Base-by-base conservation (phyloP, 1,140 invertebrate species). In the Platyscapa corneri region DNA sequence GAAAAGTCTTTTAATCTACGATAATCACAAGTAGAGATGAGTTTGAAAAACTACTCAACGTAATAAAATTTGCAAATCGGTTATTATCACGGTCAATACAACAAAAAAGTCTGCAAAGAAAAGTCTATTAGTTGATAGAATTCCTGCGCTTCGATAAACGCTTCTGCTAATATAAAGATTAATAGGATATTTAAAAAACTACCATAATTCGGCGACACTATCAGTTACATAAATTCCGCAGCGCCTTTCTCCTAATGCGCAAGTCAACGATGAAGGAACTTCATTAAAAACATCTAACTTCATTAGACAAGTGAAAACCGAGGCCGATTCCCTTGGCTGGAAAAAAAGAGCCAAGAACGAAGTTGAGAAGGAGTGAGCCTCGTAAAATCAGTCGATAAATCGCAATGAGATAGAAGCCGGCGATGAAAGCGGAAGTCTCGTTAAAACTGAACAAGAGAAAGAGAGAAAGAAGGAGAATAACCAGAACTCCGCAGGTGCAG, bases 401-500 rank as follows among this genome's bases (percentile, higher is more conserved):
- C 76, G 64, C 75, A 53, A 72, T 32, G 42, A 16, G 65, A 34
- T 82, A 3, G 46, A 37, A 60, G 64, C 76, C 30, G 32, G 64
- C 56, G 65, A 72, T 46, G 42, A 72, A 79, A 79, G 83, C 75
- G 75, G 83, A 84, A 84, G 83, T 84, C 83, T 84, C 65, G 83
- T 84, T 78, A 79, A 70, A 60, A 27, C 30, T 32, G 53, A 49
- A 32, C 76, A 23, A 49, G 70, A 39, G 39, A 42, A n/a, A 74
- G 30, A 70, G n/a, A 77, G 46, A 32, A 6, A 53, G 75, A 2
- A 34, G 30, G 6, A 32, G 46, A 30, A 77, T 53, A 56, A 18
- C 46, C 75, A 77, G n/a, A 49, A 32, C 27, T 32, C 34, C 8
- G 67, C 74, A 49, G 82, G 60, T 77, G 82, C 56, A 65, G 37